A percentile compares a stretch with the other conserved stretches of the same genome.
These are phyloP conservation scores for Caenorhabditis panamensis DNA, from an alignment of 2,888 invertebrate species.

Conservation along the genomic window DNA sequence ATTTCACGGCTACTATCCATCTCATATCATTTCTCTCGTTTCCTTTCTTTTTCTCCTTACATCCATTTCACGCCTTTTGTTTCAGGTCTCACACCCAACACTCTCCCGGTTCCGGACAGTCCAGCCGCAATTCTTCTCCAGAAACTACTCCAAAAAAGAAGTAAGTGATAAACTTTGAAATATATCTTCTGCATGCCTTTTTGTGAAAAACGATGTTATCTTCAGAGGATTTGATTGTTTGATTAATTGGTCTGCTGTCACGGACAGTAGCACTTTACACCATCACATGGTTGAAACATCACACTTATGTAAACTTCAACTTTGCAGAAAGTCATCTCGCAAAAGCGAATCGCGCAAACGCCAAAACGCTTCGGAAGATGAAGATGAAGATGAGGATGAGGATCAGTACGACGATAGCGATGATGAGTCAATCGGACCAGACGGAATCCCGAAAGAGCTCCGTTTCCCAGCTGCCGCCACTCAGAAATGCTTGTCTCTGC, in stretches of 20 bases:
- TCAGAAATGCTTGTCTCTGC: conserved; percentile 29
- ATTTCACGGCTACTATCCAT: conserved; percentile 58
- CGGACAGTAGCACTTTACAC: conserved; percentile 37
- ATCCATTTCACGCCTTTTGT: conserved; percentile 27
- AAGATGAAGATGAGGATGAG: conserved; percentile 1
- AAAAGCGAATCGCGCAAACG: conserved; percentile 24
- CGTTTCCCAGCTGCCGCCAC: conserved; percentile 23
- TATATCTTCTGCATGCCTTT: no score
- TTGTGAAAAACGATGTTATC: conserved; percentile 9
- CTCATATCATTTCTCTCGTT: conserved; percentile 22
- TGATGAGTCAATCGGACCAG: neutral
- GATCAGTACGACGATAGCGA: no score
- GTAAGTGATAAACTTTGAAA: neutral
- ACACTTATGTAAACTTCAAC: neutral
- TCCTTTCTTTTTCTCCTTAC: conserved; percentile 5
- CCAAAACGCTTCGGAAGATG: neutral
- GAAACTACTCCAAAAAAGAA: neutral
- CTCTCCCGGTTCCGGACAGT: conserved; percentile 1
- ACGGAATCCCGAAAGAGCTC: conserved; percentile 24
- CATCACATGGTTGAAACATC: conserved; percentile 37
- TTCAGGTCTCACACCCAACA: conserved; percentile 40
- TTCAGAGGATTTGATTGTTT: conserved; percentile 42
- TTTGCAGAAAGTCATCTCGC: conserved; percentile 37
- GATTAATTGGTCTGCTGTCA: conserved; percentile 46
- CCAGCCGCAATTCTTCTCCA: conserved; percentile 11